These are phyloP conservation scores for Limnothrissa miodon DNA, from an alignment of 2,113 vertebrate genomes.

Conservation along the genomic window DNA sequence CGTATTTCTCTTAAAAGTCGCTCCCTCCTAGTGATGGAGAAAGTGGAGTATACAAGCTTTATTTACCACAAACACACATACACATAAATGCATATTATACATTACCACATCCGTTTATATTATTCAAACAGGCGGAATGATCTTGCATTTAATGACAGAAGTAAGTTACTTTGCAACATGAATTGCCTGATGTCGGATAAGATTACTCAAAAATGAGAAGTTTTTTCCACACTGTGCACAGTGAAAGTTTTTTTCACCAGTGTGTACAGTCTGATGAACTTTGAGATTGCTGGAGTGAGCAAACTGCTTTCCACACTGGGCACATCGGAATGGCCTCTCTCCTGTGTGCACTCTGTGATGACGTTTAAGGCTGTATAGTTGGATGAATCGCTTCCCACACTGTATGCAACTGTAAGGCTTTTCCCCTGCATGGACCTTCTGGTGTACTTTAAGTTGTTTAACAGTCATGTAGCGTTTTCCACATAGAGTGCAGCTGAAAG, in stretches of 20 bases:
- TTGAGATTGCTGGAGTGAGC: neutral
- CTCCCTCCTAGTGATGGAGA: neutral
- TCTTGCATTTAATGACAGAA: neutral
- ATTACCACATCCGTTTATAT: neutral
- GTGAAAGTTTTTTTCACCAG: constrained; percentile 43
- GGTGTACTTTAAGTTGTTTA: constrained; percentile 58
- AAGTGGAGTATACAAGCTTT: neutral
- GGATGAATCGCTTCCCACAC: constrained; percentile 13
- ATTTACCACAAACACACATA: neutral
- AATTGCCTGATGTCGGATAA: constrained; percentile 2
- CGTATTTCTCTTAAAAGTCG: neutral
- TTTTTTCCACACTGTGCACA: constrained; percentile 48
- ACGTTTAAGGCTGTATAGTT: neutral
- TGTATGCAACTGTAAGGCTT: constrained; percentile 24
- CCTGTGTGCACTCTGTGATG: neutral
- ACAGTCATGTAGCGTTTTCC: constrained; percentile 57
- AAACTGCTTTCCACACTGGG: neutral
- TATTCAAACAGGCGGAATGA: neutral
- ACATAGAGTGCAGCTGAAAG: constrained; percentile 53
- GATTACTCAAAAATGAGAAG: constrained; percentile 37
- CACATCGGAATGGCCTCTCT: neutral
- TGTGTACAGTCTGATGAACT: constrained; percentile 15
- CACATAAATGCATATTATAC: neutral
- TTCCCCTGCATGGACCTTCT: constrained; percentile 59
- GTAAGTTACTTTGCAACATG: neutral